phyloP scores from a whole-genome alignment of 2,113 vertebrate species.

The Charadrius vociferus region DNA sequence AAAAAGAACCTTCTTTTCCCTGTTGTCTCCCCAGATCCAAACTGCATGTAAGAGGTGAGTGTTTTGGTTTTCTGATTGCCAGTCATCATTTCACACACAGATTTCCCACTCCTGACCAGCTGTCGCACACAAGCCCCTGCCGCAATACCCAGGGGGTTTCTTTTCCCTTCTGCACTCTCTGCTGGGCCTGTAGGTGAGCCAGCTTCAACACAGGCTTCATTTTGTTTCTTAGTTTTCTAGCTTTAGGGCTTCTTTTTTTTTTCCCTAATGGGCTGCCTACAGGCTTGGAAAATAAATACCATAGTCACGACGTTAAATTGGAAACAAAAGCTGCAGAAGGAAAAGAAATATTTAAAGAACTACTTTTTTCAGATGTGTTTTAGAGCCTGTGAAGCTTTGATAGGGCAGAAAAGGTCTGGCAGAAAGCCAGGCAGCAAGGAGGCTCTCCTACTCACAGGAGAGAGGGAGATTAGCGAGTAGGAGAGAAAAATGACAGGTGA shows the following conservation, averaged over 20 bases:
- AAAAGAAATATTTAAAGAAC: neutral
- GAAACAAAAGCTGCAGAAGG: neutral
- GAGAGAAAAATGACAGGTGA: neutral
- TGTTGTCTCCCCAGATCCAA: neutral
- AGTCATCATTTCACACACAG: neutral
- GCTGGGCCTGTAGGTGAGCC: neutral
- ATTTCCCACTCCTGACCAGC: neutral
- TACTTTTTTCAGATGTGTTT: neutral
- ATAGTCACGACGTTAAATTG: neutral
- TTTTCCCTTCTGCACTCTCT: neutral
- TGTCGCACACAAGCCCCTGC: neutral
- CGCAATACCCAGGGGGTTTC: neutral
- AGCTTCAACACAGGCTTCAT: neutral
- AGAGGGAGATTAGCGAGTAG: neutral
- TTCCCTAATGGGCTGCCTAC: neutral
- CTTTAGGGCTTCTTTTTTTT: neutral
- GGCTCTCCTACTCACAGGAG: neutral
- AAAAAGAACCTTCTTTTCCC: neutral
- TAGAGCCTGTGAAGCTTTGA: neutral
- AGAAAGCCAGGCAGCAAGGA: neutral
- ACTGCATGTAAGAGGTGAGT: neutral
- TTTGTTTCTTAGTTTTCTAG: neutral
- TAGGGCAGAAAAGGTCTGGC: neutral
- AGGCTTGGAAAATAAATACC: neutral
- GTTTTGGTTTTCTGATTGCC: neutral